Percentiles rank a stretch among this genome's conserved stretches.
Evolutionary conservation across 2,113 vertebrate genomes (phyloP).

Genomic region (Pygathrix nemaeus): DNA sequence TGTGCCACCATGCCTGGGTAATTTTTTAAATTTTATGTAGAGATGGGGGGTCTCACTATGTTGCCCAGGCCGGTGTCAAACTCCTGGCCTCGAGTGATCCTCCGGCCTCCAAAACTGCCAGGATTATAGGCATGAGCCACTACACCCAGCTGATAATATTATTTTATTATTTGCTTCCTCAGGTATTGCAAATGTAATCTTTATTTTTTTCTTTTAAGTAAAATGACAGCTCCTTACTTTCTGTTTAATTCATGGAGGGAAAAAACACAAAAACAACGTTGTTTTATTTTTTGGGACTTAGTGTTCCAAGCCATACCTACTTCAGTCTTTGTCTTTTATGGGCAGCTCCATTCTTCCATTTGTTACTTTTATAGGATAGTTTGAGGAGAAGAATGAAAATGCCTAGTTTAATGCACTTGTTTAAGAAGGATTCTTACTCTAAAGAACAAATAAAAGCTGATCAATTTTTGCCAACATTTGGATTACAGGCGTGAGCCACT

Average conservation of each 20-base stretch:
- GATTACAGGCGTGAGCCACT: no score
- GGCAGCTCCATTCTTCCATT: background rate
- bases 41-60: no score
- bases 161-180: background rate
- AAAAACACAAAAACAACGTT: background rate
- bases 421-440: background rate
- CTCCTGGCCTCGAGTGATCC: no score
- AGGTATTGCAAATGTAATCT: background rate
- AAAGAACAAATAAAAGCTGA: background rate
- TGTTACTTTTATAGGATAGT: background rate
- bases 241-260: background rate
- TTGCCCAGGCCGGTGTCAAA: no score
- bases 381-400: constrained; percentile 3
- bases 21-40: no score
- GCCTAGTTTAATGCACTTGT: background rate
- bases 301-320: background rate
- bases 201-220: background rate
- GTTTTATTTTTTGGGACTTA: background rate
- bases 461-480: background rate
- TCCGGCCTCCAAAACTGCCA: no score
- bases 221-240: background rate
- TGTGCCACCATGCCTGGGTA: no score
- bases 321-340: background rate
- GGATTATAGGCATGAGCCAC: no score
- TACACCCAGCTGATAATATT: background rate